phyloP scores from a whole-genome alignment of 2,113 vertebrate genomes.

The Orcinus orca region DNA sequence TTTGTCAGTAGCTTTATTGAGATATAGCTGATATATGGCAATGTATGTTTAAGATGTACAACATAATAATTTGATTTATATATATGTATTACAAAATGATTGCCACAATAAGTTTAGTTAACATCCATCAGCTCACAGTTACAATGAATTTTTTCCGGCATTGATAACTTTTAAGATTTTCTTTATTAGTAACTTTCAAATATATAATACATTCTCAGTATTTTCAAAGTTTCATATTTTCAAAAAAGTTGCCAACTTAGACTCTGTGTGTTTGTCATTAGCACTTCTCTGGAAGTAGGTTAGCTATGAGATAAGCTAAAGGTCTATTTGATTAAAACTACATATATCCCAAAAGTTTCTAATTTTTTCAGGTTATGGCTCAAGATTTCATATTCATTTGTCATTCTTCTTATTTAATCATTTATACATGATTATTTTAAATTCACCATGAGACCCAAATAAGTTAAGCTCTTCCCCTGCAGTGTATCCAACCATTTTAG shows the following conservation, averaged over 20 bases:
- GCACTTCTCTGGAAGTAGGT: background rate
- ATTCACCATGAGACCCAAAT: background rate
- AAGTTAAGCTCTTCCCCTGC: background rate
- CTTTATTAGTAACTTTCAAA: background rate
- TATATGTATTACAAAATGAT: background rate
- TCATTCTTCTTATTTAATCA: background rate
- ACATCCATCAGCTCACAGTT: background rate
- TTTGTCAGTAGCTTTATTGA: background rate
- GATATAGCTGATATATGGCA: background rate
- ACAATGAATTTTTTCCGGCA: background rate
- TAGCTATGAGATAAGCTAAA: background rate
- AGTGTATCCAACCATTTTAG: background rate
- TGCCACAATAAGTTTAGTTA: background rate
- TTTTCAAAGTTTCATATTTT: background rate
- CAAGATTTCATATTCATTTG: background rate
- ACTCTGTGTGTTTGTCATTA: background rate
- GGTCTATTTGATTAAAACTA: background rate
- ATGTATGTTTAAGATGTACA: background rate
- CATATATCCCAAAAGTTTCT: background rate
- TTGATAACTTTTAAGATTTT: background rate
- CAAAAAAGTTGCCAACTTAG: background rate
- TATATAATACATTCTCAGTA: background rate
- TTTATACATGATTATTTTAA: background rate
- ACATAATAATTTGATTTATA: background rate
- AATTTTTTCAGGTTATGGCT: background rate